Base-by-base conservation (phyloP, 2,797 vertebrate genomes). In the Sebastiscus albofasciatus region DNA sequence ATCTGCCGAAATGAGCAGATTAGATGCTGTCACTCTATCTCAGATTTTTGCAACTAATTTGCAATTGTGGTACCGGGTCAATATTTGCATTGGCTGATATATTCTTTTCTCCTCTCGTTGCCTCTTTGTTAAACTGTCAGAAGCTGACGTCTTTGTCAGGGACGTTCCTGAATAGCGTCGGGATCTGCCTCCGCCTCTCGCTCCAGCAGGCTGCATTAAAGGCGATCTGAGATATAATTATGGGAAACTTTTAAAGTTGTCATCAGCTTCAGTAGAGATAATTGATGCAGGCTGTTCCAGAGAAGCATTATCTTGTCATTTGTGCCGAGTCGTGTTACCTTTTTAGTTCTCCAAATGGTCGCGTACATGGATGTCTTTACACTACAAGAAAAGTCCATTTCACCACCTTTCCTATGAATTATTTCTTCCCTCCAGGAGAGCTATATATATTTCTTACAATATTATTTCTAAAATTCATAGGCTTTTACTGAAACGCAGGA, bases 351-450 rank as follows among this genome's bases (percentile, higher is more conserved):
- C 67, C 71, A 77, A 90, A 82, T 75, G 78, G 72, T 73, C 29
- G 49, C 69, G 22, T 82, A 87, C 80, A 82, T 27, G 65, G 64
- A 49, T 87, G 87, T 90, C 94, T 94, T 91, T 92, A 93, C 92
- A 89, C 87, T 88, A 95, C 94, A 95, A 65, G 80, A 80, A 94
- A 96, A 95, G 84, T 90, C 94, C 92, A 95, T 96, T 94, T 89
- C 79, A 75, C 71, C 72, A 65, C 81, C 81, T 89, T 82, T 77
- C 74, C 79, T 80, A 88, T 96, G 49, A 94, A 95, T 95, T 89
- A 95, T 95, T 93, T 75, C 91, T 91, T 31, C 70, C 69, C 72
- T 85, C 79, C 62, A 58, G 86, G 66, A 83, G 62, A 78, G 77
- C 83, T 88, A 79, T 91, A 90, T 93, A 90, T 88, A 87, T 86